These are phyloP conservation scores for Pimpla rufipes DNA, from an alignment of 2,888 invertebrate species.

Conservation along the genomic window DNA sequence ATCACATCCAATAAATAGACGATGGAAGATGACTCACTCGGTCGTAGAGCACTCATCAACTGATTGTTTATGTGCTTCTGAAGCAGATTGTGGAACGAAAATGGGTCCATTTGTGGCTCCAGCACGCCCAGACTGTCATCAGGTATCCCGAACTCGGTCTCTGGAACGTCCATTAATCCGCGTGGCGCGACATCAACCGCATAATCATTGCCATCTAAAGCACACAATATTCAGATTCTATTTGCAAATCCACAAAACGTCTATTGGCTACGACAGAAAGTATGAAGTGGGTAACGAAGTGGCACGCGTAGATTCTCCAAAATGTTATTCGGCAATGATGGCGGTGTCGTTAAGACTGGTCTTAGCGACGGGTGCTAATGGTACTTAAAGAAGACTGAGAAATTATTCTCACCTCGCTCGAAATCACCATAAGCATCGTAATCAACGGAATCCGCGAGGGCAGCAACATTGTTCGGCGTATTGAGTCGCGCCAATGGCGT, in stretches of 20 bases:
- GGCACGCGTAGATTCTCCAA: not conserved
- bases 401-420: slow-evolving; percentile 30
- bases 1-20: not conserved
- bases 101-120: slow-evolving; percentile 23
- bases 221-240: not conserved
- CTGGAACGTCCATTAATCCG: not conserved
- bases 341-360: not conserved
- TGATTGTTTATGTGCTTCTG: slow-evolving; percentile 53
- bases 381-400: not conserved
- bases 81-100: slow-evolving; percentile 46
- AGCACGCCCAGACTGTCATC: not conserved
- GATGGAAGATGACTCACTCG: slow-evolving; percentile 15
- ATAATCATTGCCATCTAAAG: slow-evolving; percentile 15
- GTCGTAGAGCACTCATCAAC: slow-evolving; percentile 23
- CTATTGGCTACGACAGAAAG: slow-evolving; percentile 4
- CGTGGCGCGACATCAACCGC: not conserved
- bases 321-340: not conserved
- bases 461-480: not conserved
- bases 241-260: not conserved
- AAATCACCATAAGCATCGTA: slow-evolving; percentile 10
- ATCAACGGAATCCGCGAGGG: not conserved
- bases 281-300: not conserved
- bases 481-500: not conserved
- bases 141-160: slow-evolving; percentile 10
- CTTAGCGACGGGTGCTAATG: not conserved